Percentiles rank a stretch among this genome's conserved stretches.
phyloP scores from a whole-genome alignment of 2,797 vertebrate species.

The Gallinago nigripennis region DNA sequence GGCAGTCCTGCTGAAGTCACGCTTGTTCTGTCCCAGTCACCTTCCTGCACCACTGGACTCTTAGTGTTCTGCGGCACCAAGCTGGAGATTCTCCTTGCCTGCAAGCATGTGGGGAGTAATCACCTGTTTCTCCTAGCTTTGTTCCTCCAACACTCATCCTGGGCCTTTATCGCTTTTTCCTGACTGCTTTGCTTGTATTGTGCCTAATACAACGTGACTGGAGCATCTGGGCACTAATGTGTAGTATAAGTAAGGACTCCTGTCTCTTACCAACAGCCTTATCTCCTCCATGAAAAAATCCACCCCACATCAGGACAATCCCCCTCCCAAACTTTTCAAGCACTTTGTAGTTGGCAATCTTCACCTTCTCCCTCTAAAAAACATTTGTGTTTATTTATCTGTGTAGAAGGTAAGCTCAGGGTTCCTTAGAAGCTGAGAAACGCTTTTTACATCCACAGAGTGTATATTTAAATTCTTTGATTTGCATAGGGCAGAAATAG shows the following conservation, averaged over 20 bases:
- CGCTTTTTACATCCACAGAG: neutral
- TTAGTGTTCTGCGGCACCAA: neutral
- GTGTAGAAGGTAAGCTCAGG: neutral
- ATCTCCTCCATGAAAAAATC: neutral
- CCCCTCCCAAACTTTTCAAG: neutral
- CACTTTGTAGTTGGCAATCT: neutral
- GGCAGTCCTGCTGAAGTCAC: neutral
- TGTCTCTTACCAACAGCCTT: neutral
- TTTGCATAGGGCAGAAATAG: slow-evolving; percentile 16
- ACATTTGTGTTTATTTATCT: neutral
- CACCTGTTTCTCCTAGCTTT: neutral
- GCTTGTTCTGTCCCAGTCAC: neutral
- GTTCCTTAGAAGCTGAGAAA: neutral
- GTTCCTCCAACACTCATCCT: neutral
- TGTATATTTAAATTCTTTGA: neutral
- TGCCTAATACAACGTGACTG: neutral
- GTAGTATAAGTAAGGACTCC: neutral
- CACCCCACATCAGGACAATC: neutral
- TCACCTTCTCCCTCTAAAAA: neutral
- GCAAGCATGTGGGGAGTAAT: neutral
- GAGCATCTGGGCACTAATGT: neutral
- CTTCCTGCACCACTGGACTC: neutral
- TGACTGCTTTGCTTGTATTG: neutral
- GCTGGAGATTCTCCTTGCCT: neutral
- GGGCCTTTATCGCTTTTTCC: neutral